Percentiles rank a stretch among this genome's conserved stretches.
Conservation (phyloP, 2,113 vertebrate species). For the Tyrannus savana region DNA sequence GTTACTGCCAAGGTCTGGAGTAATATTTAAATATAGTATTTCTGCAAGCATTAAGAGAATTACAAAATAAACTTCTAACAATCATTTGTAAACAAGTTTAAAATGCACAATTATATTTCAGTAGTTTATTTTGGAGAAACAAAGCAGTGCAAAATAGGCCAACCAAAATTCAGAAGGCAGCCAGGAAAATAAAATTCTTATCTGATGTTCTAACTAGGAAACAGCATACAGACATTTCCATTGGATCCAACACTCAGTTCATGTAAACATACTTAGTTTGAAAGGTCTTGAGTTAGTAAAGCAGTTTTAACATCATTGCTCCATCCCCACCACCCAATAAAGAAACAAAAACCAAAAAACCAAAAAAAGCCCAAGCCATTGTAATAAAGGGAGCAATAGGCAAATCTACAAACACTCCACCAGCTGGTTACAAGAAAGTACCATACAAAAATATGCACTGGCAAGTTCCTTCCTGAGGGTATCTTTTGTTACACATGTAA, state of each 20-base stretch:
- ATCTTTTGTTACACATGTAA: slow-evolving; percentile 36
- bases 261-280: slow-evolving; percentile 65
- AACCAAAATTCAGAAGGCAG: slow-evolving; percentile 71
- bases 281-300: slow-evolving; percentile 52
- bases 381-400: slow-evolving; percentile 37
- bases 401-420: slow-evolving; percentile 50
- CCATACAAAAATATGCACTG: slow-evolving; percentile 62
- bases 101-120: slow-evolving; percentile 77
- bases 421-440: slow-evolving; percentile 62
- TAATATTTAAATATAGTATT: slow-evolving; percentile 60
- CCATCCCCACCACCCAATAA: not conserved
- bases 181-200: slow-evolving; percentile 56
- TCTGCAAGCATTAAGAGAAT: slow-evolving; percentile 56
- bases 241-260: slow-evolving; percentile 65
- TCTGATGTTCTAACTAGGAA: slow-evolving; percentile 63
- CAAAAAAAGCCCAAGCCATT: not conserved
- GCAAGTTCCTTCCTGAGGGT: slow-evolving; percentile 59
- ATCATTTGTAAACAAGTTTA: slow-evolving; percentile 64
- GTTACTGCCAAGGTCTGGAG: slow-evolving; percentile 20
- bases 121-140: slow-evolving; percentile 83
- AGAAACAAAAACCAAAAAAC: not conserved
- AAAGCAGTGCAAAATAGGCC: slow-evolving; percentile 81
- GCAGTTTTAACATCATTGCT: slow-evolving; percentile 3
- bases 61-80: slow-evolving; percentile 58
- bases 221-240: slow-evolving; percentile 60